Evolutionary conservation across 1,140 invertebrate genomes (phyloP), one percentile per base, ranked within the genome.

Genomic region (Goniozus legneri): DNA sequence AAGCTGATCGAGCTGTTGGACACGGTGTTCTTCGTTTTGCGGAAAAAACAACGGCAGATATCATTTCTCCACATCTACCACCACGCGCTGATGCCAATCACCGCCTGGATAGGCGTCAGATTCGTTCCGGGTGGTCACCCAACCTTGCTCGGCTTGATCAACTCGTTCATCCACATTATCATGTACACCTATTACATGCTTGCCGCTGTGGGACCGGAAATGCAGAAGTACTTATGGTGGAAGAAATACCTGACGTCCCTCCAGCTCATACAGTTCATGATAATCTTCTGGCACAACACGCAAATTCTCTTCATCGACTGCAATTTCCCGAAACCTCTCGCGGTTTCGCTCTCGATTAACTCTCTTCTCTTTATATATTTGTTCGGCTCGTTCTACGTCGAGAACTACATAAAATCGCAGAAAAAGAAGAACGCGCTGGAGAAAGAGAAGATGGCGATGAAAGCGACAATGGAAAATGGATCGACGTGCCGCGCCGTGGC

Each of bases 101-200:
- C 82, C 42, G 80, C 87, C 14, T 97, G 92, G 88, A 87, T 93
- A 52, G 92, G 89, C 1, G 82, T 88, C 10, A 90, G 87, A 68
- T 95, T 82, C 65, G 80, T 85, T 14, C 53, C 72, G 80, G 88
- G 89, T 54, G 90, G 90, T 10, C 90, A 92, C 61, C 83, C 82
- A 8, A 91, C 89, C 0, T 79, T 95, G 4, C 81, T 90, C 3
- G 87, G 87, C 14, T 67, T 88, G n/a, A 85, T 95, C 52, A 97
- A 96, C 69, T 85, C 88, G 2, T 87, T 89, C 56, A 84, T 94
- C 40, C 91, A 94, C 60, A 73, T 88, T 57, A 74, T 91, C 19
- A 92, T 93, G 89, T 93, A 94, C 62, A 73, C 80, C 0, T 93
- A 93, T 65, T 94, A 94, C 61, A 77, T 91, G 60, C 73, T 93